phyloP scores from a whole-genome alignment of 2,113 vertebrate species.

The Micronisus gabar region DNA sequence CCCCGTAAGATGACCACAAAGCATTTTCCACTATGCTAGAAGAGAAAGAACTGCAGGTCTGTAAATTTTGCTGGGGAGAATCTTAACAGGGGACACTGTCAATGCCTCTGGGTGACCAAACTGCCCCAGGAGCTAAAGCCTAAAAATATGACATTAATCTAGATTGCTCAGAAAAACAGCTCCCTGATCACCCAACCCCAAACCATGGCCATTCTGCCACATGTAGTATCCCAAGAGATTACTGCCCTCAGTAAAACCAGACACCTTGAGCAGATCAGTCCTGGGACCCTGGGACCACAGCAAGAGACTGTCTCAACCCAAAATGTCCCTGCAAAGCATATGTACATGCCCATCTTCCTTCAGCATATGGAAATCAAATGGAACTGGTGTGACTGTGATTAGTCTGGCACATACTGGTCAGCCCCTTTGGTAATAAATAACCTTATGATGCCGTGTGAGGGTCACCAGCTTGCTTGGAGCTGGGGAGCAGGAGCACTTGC shows the following conservation, averaged over 20 bases:
- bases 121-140: not conserved
- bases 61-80: not conserved
- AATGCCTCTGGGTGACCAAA: not conserved
- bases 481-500: not conserved
- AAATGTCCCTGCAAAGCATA: not conserved
- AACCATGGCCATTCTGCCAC: not conserved
- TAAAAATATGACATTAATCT: not conserved
- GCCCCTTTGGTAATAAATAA: not conserved
- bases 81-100: not conserved
- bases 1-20: not conserved
- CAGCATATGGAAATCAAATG: not conserved
- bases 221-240: not conserved
- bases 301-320: not conserved
- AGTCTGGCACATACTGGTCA: not conserved
- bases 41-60: not conserved
- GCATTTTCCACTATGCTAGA: not conserved
- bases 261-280: not conserved
- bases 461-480: not conserved
- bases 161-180: not conserved
- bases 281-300: not conserved
- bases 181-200: not conserved
- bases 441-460: accelerated
- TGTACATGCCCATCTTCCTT: not conserved
- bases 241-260: not conserved
- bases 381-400: not conserved